Conservation (phyloP, 2,888 invertebrate genomes). For the Drosophila incognita region DNA sequence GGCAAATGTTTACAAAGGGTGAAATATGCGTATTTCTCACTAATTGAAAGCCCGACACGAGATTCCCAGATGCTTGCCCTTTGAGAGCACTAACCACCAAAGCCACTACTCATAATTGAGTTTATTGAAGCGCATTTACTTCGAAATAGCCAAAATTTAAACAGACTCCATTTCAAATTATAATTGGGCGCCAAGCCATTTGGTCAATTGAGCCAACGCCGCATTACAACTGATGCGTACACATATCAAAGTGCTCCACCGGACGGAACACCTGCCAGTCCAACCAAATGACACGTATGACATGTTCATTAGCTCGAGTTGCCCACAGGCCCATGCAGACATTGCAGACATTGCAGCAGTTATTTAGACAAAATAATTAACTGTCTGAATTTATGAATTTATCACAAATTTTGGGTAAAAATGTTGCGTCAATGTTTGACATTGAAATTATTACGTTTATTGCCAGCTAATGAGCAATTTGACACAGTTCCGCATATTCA, state of each 20-base stretch:
- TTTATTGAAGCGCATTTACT: neutral
- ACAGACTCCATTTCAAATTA: neutral
- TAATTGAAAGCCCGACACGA: neutral
- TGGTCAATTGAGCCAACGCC: neutral
- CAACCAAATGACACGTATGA: neutral
- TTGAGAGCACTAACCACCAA: neutral
- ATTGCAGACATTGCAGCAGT: neutral
- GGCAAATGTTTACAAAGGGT: constrained; percentile 6
- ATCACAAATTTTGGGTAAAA: neutral
- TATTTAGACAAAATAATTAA: neutral
- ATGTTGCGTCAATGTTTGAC: neutral
- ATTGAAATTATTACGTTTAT: neutral
- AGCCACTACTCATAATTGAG: neutral
- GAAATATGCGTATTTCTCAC: neutral
- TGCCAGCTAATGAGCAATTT: neutral
- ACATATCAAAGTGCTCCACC: neutral
- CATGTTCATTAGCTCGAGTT: neutral
- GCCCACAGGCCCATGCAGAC: neutral
- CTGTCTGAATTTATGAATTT: neutral
- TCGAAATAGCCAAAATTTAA: neutral
- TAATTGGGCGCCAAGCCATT: neutral
- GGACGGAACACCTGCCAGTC: neutral
- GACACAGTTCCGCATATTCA: neutral
- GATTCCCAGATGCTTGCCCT: neutral
- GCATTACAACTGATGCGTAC: neutral